Evolutionary conservation across 2,888 invertebrate genomes (phyloP), one percentile per base, ranked within the genome.

Genomic region (Autographa pulchrina): DNA sequence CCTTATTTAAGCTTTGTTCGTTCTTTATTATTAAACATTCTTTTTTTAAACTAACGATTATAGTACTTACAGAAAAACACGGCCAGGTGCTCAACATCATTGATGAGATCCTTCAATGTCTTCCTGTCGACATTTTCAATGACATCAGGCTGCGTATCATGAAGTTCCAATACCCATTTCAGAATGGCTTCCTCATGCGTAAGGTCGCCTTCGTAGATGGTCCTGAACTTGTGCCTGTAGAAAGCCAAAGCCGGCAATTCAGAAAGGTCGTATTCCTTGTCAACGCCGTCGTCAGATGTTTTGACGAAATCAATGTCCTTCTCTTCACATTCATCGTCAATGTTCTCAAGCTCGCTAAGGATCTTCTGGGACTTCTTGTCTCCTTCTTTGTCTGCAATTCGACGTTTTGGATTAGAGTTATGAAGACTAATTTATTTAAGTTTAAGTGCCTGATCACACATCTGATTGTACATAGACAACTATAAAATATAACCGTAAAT

Each of bases 261-360:
- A 25, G 97, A 96, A 25, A 99, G 96, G 91, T 98, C 98, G 90
- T 99, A 99, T 94, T 98, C 98, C 87, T 98, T 98, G 75, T 98
- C 97, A 70, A 99, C 97, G 61, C 98, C 98, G 38, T 98, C 97
- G 88, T 99, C 99, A 11, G 98, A 98, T 79, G 98, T 98, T 92
- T 99, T 99, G 0, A 99, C 98, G 89, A 99, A 99, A 91, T 98
- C 98, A 80, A 99, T 98, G 84, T 98, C 97, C 91, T 98, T 98
- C 88, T 98, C 98, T 94, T 99, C 99, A 88, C 98, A 98, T 89
- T 98, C 98, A 85, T 99, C 98, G 88, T 99, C 99, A 84, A 99
- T 99, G 87, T 99, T 98, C 91, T 99, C 99, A 74, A 99, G 91
- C 90, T 99, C 98, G 87, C 97, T 97, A 0, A 99, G 95, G 73